Conservation (phyloP, 2,113 vertebrate genomes). For the Murina feae region DNA sequence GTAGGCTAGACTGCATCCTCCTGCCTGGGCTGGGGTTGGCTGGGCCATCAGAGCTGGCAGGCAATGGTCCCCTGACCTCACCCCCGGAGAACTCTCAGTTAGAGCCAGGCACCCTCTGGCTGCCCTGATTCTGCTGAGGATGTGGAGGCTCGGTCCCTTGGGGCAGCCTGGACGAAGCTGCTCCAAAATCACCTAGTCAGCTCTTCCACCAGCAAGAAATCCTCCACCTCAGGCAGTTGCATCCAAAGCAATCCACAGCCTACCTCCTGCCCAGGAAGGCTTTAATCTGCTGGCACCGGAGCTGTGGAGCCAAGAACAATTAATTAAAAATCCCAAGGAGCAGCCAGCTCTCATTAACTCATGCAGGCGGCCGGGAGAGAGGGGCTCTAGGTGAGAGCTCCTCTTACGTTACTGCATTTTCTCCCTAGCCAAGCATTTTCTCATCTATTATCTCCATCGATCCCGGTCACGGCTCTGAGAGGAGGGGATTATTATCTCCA, state of each 20-base stretch:
- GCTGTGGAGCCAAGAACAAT: neutral
- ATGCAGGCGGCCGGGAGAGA: rapidly evolving
- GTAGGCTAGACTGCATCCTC: too few species aligned
- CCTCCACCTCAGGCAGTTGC: neutral
- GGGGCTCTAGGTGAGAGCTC: neutral
- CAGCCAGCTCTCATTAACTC: neutral
- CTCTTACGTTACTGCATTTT: neutral
- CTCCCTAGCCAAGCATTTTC: neutral
- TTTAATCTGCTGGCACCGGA: neutral
- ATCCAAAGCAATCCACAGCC: neutral
- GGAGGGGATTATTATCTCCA: neutral
- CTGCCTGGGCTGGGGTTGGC: neutral
- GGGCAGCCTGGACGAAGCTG: neutral
- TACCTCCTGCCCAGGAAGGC: neutral
- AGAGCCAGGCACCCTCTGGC: neutral
- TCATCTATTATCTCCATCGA: neutral
- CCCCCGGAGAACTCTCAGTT: rapidly evolving
- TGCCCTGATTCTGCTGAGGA: neutral
- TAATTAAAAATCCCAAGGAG: slow-evolving; percentile 34
- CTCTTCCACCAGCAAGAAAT: neutral
- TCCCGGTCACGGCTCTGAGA: neutral
- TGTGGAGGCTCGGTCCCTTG: neutral
- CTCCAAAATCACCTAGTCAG: neutral
- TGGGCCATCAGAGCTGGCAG: neutral
- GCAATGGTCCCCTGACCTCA: neutral